Conservation (phyloP, 1,140 invertebrate genomes). For the Sipha flava region DNA sequence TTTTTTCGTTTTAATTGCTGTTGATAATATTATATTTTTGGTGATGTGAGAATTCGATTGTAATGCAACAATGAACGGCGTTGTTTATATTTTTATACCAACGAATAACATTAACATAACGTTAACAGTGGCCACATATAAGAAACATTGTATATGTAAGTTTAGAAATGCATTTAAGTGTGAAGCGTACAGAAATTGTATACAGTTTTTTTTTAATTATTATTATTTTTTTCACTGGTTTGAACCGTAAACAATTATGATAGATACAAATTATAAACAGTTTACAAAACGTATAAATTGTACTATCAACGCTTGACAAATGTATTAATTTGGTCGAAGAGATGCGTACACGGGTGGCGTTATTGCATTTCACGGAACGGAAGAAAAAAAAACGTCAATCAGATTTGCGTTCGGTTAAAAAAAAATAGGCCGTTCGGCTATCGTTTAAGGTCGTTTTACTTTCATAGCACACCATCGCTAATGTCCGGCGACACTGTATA, state of each 20-base stretch:
- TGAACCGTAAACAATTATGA: too few species aligned
- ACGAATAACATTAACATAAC: neutral
- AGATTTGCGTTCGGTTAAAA: neutral
- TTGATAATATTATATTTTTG: conserved; percentile 7
- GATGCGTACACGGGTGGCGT: neutral
- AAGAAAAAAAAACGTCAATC: neutral
- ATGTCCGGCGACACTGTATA: neutral
- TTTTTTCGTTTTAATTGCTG: neutral
- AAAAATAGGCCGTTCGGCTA: neutral
- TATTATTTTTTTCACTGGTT: too few species aligned
- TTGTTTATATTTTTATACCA: neutral
- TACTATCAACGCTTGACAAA: too few species aligned
- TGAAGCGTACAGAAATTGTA: too few species aligned
- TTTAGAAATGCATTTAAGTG: too few species aligned
- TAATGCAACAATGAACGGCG: neutral
- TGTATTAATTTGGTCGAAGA: too few species aligned
- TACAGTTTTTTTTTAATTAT: too few species aligned
- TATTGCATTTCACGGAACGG: neutral
- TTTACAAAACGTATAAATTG: too few species aligned
- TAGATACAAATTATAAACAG: too few species aligned
- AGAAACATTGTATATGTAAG: too few species aligned
- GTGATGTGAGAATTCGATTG: neutral
- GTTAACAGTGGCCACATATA: too few species aligned
- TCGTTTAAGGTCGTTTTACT: neutral
- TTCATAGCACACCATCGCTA: neutral